Evolutionary conservation across 2,113 vertebrate genomes (phyloP).

Genomic region (Epinephelus cyanopodus): DNA sequence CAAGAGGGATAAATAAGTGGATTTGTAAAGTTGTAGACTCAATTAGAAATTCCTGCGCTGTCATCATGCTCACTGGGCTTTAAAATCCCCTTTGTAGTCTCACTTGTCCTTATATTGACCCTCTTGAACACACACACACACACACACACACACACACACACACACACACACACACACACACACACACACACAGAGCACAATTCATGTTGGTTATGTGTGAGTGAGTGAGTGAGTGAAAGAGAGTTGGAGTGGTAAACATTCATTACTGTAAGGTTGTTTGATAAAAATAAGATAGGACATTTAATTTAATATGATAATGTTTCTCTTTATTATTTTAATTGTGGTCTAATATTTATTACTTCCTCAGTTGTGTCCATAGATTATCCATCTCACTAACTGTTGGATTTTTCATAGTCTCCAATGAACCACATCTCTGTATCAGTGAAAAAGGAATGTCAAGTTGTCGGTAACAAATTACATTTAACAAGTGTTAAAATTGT

Average conservation of each 20-base stretch:
- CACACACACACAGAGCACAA: not conserved
- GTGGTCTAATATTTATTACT: not conserved
- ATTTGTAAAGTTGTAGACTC: conserved; percentile 31
- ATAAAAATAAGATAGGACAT: not conserved
- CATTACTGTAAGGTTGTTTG: too few species aligned
- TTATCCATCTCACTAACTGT: not conserved
- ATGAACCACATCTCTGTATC: not conserved
- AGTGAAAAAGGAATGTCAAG: not conserved
- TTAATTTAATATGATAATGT: not conserved
- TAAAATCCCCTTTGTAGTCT: conserved; percentile 41
- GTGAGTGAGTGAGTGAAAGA: not conserved
- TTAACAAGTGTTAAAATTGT: not conserved
- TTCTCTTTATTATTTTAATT: not conserved
- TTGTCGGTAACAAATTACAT: not conserved
- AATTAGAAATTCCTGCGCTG: conserved; percentile 30
- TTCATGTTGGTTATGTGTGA: not conserved
- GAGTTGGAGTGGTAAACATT: not conserved
- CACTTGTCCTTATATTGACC: conserved; percentile 36
- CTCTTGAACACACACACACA: conserved; percentile 14
- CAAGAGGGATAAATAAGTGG: conserved; percentile 24
- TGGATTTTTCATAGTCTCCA: not conserved
- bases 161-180: not conserved
- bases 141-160: conserved; percentile 7
- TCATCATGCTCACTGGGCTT: conserved; percentile 27
- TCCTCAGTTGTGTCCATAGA: not conserved